These are phyloP conservation scores for Bubo blakistoni DNA, from an alignment of 2,113 vertebrate genomes.

Conservation along the genomic window DNA sequence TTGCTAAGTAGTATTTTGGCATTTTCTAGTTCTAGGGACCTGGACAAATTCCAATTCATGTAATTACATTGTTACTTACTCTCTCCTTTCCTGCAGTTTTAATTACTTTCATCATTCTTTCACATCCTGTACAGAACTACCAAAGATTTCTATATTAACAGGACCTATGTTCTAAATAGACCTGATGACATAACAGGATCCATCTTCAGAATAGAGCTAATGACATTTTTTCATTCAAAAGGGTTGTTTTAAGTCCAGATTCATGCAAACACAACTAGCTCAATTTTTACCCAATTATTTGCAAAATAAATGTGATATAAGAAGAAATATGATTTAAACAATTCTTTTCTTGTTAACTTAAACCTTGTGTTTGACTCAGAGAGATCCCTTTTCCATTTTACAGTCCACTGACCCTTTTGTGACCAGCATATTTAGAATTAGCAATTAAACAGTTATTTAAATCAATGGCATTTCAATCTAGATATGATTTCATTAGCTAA, in stretches of 20 bases:
- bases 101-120: slow-evolving; percentile 29
- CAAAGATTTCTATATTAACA: slow-evolving; percentile 11
- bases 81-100: slow-evolving; percentile 2
- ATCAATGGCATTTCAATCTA: background rate
- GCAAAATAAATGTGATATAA: background rate
- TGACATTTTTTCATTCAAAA: background rate
- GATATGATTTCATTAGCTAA: background rate
- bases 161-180: background rate
- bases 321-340: background rate
- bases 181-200: background rate
- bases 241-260: background rate
- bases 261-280: background rate
- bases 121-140: background rate
- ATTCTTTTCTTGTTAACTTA: background rate
- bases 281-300: background rate
- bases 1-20: slow-evolving; percentile 9
- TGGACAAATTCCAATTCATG: slow-evolving; percentile 23
- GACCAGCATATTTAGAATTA: background rate
- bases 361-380: background rate
- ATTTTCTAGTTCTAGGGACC: slow-evolving; percentile 1
- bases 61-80: slow-evolving; percentile 13
- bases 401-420: background rate
- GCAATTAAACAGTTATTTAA: background rate
- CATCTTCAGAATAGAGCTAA: background rate
- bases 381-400: background rate